Evolutionary conservation across 2,113 vertebrate genomes (phyloP), one percentile per base, ranked within the genome.

Genomic region (Rhipidura dahli): DNA sequence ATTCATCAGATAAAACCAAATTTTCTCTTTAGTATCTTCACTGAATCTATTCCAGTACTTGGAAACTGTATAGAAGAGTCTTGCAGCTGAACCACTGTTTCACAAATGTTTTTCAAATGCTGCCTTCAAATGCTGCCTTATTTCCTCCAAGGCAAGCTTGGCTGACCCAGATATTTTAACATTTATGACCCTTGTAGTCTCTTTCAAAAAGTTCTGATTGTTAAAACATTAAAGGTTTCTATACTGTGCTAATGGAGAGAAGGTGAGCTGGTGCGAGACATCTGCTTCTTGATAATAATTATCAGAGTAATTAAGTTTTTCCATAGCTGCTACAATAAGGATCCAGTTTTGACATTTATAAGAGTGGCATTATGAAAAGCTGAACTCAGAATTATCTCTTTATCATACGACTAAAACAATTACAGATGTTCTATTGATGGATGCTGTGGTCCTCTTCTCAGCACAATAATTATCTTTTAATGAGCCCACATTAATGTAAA

Each of bases 401-500:
- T 96, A 94, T 97, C 92, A 92, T 73, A 87, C 3, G 61, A 96
- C 96, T 93, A 94, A 97, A 96, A 96, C 94, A 97, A 97, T 96
- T 97, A 97, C 96, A 97, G 97, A 96, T 96, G 97, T 97, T 97
- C 93, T 92, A 87, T 85, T 91, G 96, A 95, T 96, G 89, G 84
- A 87, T 97, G 91, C 97, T 78, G 85, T 40, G n/a, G 94, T 90
- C 95, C 90, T 97, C 92, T 96, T 96, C 92, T 96, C 91, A 90
- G 85, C 80, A 93, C 78, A 96, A 97, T 98, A 99, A 99, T 99
- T 98, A 98, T 96, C 98, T 99, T 98, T 99, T 99, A 99, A 99
- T 98, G 98, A 98, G 98, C 98, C 97, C 94, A 95, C 98, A 99
- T 99, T 99, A 98, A 98, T 99, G 99, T 97, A 98, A 98, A 99